phyloP scores from a whole-genome alignment of 2,888 invertebrate genomes.

The Pseudococcus viburni region DNA sequence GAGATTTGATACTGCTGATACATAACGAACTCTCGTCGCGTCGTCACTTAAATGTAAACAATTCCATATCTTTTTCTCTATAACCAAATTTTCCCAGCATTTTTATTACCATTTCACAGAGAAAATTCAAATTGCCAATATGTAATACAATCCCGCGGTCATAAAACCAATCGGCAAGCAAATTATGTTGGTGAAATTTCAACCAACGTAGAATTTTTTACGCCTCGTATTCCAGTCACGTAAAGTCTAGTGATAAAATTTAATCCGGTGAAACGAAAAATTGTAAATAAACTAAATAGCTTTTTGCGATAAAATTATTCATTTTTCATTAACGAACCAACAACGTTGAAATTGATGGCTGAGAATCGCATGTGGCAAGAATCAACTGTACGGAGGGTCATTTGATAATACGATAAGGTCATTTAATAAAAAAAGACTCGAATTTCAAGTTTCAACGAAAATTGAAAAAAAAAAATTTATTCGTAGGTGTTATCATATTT shows the following conservation, averaged over 20 bases:
- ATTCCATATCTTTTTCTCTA: background rate
- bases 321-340: background rate
- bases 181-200: background rate
- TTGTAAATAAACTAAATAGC: conserved; percentile 1
- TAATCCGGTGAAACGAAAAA: background rate
- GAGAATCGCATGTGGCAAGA: background rate
- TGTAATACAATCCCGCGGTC: background rate
- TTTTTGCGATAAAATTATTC: conserved; percentile 9
- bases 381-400: too few species aligned
- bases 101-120: background rate
- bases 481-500: too few species aligned
- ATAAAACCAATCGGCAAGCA: background rate
- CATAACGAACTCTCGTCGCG: background rate
- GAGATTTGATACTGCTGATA: conserved; percentile 1
- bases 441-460: too few species aligned
- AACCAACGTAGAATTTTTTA: background rate
- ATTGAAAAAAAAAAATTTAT: too few species aligned
- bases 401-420: too few species aligned
- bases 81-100: background rate
- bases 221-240: background rate
- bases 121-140: conserved; percentile 13
- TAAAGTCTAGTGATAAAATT: background rate
- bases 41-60: conserved; percentile 5
- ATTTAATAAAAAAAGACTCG: too few species aligned
- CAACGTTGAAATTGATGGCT: background rate